Evolutionary conservation across 2,113 vertebrate genomes (phyloP).

Genomic region (Cavia porcellus): DNA sequence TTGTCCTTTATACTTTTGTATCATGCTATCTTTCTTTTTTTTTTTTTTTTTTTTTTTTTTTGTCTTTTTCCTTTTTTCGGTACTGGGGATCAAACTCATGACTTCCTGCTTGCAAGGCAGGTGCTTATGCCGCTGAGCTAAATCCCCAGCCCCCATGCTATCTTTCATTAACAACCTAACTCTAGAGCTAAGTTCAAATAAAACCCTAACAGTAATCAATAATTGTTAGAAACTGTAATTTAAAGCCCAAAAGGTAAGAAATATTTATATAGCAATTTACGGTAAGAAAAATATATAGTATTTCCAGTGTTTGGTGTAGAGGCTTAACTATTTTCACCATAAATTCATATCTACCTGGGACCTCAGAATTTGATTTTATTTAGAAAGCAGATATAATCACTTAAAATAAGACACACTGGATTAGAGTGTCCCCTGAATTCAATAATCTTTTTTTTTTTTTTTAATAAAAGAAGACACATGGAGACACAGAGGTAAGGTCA

Average conservation of each 20-base stretch:
- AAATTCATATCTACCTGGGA: background rate
- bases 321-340: background rate
- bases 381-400: background rate
- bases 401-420: background rate
- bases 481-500: background rate
- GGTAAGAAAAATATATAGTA: background rate
- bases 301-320: background rate
- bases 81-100: no score
- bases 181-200: background rate
- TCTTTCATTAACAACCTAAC: conserved; percentile 27
- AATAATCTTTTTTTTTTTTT: background rate
- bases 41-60: no score
- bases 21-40: background rate
- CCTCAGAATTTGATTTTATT: background rate
- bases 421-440: background rate
- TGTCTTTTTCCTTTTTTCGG: no score
- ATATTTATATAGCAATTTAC: conserved; percentile 10
- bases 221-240: background rate
- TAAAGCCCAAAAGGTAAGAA: conserved; percentile 26
- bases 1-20: background rate
- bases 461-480: background rate
- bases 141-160: no score
- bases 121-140: no score
- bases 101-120: no score
- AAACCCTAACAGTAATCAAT: background rate